Base-by-base conservation (phyloP, 2,113 vertebrate genomes). In the Cryptotis parvus region DNA sequence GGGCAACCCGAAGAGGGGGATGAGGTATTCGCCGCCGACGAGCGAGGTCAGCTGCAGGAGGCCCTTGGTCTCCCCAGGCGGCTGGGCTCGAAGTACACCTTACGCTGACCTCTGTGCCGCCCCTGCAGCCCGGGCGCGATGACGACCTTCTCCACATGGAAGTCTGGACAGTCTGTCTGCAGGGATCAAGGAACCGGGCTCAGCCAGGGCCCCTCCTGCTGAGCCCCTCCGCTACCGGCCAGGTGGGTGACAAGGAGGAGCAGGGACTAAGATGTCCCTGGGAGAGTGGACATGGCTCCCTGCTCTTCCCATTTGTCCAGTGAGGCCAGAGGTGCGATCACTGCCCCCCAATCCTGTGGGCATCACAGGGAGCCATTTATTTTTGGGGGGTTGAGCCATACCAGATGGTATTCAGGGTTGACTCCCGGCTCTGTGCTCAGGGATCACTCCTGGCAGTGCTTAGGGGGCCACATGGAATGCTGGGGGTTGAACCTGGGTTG, bases 51-150 rank as follows among this genome's bases (percentile, higher is more conserved):
- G 87, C 33, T 22, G 97, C 39, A 99, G 98, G 0, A 76, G 92
- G 52, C 97, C 97, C 66, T 94, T 97, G 75, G 97, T 96, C 86
- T 98, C 97, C 0, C 99, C 93, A 99, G 96, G 91, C 97, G 98
- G 92, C 97, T 97, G 85, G 99, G 99, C 94, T 99, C 98, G 0
- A 98, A 99, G 83, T 94, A 97, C 43, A 99, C 97, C n/a, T 98
- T 94, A 99, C 79, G 0, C 93, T 96, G 93, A 98, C 89, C 69
- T 98, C 98, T 0, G 97, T 98, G 61, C 99, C 98, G 0, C 95
- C 95, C 20, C 96, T 98, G 45, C 94, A 88, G 1, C 98, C 98
- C 0, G 98, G 94, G 80, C 0, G 94, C 97, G 0, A 1, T 93
- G 39, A 98, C 70, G 77, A 92, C 89, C 85, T 97, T 98, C 74